phyloP scores from a whole-genome alignment of 2,113 vertebrate genomes.

The Pachycephala philippinensis region DNA sequence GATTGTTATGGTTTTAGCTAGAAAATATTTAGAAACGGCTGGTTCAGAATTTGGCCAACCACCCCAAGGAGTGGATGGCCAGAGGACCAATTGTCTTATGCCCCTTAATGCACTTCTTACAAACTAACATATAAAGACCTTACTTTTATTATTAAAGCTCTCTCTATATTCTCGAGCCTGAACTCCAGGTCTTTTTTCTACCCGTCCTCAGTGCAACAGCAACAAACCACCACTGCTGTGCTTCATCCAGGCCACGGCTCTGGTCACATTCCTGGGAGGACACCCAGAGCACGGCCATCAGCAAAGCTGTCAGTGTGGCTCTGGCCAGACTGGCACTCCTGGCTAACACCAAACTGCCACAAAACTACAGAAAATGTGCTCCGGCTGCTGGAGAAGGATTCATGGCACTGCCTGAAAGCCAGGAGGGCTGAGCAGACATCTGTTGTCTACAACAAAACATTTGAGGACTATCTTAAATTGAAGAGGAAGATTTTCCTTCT shows the following conservation, averaged over 20 bases:
- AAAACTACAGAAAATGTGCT: background rate
- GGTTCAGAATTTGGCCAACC: too few relatives aligned
- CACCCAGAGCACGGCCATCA: accelerated
- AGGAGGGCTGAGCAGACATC: background rate
- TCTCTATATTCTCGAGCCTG: too few relatives aligned
- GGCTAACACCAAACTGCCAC: background rate
- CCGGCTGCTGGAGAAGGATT: background rate
- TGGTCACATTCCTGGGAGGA: background rate
- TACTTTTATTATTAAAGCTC: too few relatives aligned
- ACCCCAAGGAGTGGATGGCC: too few relatives aligned
- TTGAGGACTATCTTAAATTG: constrained; percentile 36
- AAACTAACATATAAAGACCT: too few relatives aligned
- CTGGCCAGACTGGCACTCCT: background rate
- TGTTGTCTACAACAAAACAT: background rate
- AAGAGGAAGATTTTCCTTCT: constrained; percentile 35
- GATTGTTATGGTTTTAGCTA: too few relatives aligned
- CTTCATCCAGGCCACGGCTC: background rate
- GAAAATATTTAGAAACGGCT: too few relatives aligned
- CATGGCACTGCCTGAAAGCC: background rate
- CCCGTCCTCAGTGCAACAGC: too few relatives aligned
- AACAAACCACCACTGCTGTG: accelerated
- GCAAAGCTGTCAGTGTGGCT: background rate
- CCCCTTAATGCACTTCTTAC: too few relatives aligned
- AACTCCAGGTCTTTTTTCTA: too few relatives aligned
- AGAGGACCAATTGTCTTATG: too few relatives aligned